Percentiles rank a stretch among this genome's conserved stretches.
phyloP scores from a whole-genome alignment of 2,888 invertebrate species.

The Tanypteryx hageni region DNA sequence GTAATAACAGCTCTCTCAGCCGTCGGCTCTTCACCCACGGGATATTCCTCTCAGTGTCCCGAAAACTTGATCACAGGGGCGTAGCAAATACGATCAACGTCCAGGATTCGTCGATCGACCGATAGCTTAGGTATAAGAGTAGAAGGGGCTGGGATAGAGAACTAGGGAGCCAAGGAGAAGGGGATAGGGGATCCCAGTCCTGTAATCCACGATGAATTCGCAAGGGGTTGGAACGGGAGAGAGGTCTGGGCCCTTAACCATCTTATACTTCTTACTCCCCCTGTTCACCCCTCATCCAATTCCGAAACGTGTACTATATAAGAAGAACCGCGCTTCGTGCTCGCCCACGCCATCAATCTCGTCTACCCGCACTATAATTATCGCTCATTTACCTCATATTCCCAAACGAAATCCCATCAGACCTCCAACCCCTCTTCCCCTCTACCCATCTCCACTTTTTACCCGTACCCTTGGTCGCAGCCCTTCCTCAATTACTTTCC shows the following conservation, averaged over 20 bases:
- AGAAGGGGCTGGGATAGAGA: background rate
- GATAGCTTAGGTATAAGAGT: background rate
- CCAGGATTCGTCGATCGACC: constrained; percentile 7
- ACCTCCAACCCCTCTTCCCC: background rate
- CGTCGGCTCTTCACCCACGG: background rate
- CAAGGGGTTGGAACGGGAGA: background rate
- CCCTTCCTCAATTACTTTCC: background rate
- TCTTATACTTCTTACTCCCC: background rate
- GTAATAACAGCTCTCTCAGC: constrained; percentile 32
- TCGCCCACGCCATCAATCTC: background rate
- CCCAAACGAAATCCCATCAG: constrained; percentile 7
- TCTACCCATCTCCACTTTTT: background rate
- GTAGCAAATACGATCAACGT: background rate
- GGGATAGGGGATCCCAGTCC: background rate
- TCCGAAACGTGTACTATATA: background rate
- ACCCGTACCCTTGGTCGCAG: background rate
- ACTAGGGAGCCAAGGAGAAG: background rate
- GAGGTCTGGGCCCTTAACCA: background rate
- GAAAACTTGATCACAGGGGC: background rate
- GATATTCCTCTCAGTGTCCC: background rate
- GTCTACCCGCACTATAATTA: background rate
- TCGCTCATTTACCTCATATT: constrained; percentile 11
- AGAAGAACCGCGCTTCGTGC: background rate
- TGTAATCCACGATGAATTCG: background rate
- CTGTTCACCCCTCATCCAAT: too few species aligned